These are phyloP conservation scores for Papilio polytes DNA, from an alignment of 1,140 invertebrate species.

Conservation along the genomic window DNA sequence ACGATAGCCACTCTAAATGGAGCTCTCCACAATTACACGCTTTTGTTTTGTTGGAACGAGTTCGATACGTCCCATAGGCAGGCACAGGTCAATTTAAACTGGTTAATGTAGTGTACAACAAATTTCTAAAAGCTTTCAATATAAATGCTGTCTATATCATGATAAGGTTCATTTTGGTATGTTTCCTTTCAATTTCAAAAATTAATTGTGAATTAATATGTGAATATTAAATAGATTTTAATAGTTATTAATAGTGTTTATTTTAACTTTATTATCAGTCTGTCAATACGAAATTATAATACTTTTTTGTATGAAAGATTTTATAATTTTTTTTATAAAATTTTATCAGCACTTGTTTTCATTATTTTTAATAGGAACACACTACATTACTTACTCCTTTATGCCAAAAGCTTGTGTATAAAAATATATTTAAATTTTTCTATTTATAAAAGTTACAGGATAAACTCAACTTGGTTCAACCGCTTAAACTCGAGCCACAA, in stretches of 20 bases:
- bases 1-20: background rate
- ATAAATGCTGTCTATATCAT: background rate
- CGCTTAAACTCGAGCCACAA: conserved; percentile 30
- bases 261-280: background rate
- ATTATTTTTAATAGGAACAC: background rate
- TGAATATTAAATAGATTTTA: background rate
- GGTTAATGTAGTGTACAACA: background rate
- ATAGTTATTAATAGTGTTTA: background rate
- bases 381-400: background rate
- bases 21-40: conserved; percentile 5
- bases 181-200: background rate
- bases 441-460: background rate
- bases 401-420: background rate
- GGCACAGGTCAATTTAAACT: background rate
- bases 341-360: too few species aligned
- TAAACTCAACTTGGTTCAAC: conserved; percentile 11
- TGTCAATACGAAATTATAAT: too few species aligned
- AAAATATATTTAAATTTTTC: background rate
- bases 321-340: too few species aligned
- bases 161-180: conserved; percentile 6
- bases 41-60: background rate
- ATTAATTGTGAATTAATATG: background rate
- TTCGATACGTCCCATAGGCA: background rate
- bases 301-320: too few species aligned
- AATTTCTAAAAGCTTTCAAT: conserved; percentile 8